Conservation (phyloP, 2,113 vertebrate species). For the Grammomys surdaster region DNA sequence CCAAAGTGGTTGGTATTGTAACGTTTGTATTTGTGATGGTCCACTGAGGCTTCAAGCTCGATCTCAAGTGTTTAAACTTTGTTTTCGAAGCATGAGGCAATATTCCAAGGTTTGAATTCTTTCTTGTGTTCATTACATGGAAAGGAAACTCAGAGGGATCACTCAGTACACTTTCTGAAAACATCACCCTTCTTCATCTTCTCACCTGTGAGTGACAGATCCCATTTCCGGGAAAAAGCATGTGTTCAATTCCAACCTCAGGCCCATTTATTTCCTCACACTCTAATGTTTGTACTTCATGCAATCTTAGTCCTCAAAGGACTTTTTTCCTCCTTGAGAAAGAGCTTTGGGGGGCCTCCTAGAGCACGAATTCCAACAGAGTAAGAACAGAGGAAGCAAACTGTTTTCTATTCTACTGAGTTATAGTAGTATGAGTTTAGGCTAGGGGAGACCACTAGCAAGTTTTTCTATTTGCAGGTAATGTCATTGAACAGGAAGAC, state of each 20-base stretch:
- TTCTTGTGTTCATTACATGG: not conserved
- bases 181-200: not conserved
- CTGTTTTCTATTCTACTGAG: no score
- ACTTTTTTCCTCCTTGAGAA: no score
- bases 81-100: not conserved
- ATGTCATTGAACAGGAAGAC: no score
- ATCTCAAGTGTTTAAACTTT: not conserved
- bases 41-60: not conserved
- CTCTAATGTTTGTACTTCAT: accelerated
- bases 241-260: not conserved
- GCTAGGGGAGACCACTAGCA: no score
- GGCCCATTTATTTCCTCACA: not conserved
- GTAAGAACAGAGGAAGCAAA: slow-evolving; percentile 3
- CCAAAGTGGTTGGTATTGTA: no score
- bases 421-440: not conserved
- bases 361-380: not conserved
- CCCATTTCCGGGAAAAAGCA: not conserved
- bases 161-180: not conserved
- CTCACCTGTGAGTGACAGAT: not conserved
- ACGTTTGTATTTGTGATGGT: not conserved
- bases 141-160: not conserved
- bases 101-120: not conserved
- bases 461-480: no score
- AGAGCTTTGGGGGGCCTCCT: not conserved
- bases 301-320: not conserved